Evolutionary conservation across 2,797 vertebrate genomes (phyloP).

Genomic region (Cynopterus sphinx): DNA sequence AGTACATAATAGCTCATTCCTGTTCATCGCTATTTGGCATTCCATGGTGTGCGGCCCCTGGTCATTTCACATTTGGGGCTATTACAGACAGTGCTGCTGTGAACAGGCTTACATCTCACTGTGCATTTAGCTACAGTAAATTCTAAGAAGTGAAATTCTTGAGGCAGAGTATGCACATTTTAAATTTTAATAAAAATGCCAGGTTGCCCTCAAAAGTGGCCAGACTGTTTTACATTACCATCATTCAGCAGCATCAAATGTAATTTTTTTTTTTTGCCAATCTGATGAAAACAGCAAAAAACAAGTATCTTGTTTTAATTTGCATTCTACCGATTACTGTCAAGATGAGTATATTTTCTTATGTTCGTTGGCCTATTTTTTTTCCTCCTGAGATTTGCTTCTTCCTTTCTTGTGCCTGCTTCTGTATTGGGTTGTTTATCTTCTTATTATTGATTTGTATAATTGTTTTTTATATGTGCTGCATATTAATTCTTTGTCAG

Average conservation of each 20-base stretch:
- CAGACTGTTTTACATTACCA: neutral
- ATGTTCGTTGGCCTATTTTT: neutral
- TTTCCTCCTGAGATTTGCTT: neutral
- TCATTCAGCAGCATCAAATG: neutral
- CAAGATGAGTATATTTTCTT: neutral
- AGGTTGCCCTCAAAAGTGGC: neutral
- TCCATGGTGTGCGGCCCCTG: neutral
- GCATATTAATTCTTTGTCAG: constrained; percentile 49
- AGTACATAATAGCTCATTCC: neutral
- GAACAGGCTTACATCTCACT: neutral
- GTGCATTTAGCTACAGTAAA: neutral
- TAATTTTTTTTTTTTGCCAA: neutral
- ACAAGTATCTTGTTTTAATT: constrained; percentile 41
- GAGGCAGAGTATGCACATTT: neutral
- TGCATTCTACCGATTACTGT: neutral
- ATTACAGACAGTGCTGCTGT: neutral
- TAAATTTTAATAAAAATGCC: constrained; percentile 19
- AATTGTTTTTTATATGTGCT: constrained; percentile 3
- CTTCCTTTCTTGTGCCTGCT: neutral
- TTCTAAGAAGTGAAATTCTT: neutral
- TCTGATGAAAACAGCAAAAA: neutral
- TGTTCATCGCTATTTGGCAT: neutral
- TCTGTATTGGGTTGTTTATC: neutral
- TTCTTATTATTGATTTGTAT: constrained; percentile 54
- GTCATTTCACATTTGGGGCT: neutral